A percentile compares a stretch with the other conserved stretches of the same genome.
Conservation (phyloP, 2,888 invertebrate genomes). For the Nomada lathburiana region DNA sequence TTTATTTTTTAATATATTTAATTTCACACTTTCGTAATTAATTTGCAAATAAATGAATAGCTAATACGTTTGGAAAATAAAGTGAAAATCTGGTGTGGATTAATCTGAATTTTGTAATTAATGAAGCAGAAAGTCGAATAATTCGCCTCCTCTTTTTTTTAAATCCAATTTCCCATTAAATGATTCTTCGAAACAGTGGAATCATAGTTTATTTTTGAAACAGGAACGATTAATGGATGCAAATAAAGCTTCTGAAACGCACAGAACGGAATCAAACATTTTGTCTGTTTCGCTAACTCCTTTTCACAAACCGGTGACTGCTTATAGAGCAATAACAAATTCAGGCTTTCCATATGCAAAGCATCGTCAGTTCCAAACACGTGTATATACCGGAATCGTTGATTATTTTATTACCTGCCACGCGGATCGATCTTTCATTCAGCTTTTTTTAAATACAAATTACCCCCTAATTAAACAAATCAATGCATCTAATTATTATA, state of each 20-base stretch:
- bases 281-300: not conserved
- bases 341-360: not conserved
- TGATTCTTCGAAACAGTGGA: not conserved
- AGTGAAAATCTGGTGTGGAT: too few species aligned
- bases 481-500: too few species aligned
- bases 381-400: constrained; percentile 8
- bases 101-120: too few species aligned
- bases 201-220: not conserved
- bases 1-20: too few species aligned
- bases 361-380: not conserved
- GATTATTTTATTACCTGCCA: constrained; percentile 48
- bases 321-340: constrained; percentile 10
- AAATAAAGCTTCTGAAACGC: not conserved
- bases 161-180: too few species aligned
- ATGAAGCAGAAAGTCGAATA: too few species aligned
- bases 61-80: too few species aligned
- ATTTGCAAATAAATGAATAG: too few species aligned
- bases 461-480: too few species aligned
- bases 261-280: not conserved
- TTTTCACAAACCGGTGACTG: not conserved
- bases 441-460: too few species aligned
- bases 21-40: too few species aligned
- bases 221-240: not conserved
- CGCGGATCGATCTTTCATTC: not conserved
- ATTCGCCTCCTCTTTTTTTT: too few species aligned